phyloP scores from a whole-genome alignment of 2,888 invertebrate genomes.

The Pogonocherus hispidulus region DNA sequence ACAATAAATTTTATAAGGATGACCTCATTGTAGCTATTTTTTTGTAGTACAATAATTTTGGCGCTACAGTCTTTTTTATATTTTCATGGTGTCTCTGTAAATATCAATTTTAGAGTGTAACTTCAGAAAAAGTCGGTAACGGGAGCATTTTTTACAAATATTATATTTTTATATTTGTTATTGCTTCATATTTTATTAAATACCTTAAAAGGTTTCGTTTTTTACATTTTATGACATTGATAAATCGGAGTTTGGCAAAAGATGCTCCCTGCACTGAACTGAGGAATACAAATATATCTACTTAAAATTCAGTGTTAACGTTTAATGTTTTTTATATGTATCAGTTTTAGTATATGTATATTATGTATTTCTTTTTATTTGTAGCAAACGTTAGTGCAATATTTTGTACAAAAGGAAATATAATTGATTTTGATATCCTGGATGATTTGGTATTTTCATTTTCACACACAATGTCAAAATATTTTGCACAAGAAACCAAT shows the following conservation, averaged over 20 bases:
- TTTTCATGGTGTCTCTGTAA: slow-evolving; percentile 31
- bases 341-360: slow-evolving; percentile 8
- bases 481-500: slow-evolving; percentile 26
- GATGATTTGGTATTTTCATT: slow-evolving; percentile 12
- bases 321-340: slow-evolving; percentile 15
- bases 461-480: slow-evolving; percentile 15
- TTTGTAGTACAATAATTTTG: slow-evolving; percentile 39
- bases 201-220: background rate
- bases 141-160: background rate
- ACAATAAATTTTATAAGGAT: slow-evolving; percentile 39
- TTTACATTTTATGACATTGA: background rate
- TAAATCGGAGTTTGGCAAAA: background rate
- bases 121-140: background rate
- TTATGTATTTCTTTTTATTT: slow-evolving; percentile 16
- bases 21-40: slow-evolving; percentile 39
- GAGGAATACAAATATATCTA: slow-evolving; percentile 12
- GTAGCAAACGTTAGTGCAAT: slow-evolving; percentile 30
- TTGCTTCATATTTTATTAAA: background rate
- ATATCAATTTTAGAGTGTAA: slow-evolving; percentile 12
- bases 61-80: slow-evolving; percentile 44
- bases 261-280: slow-evolving; percentile 4
- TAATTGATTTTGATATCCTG: slow-evolving; percentile 15
- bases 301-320: slow-evolving; percentile 3
- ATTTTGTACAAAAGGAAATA: slow-evolving; percentile 21
- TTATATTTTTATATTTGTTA: slow-evolving; percentile 3